Base-by-base conservation (phyloP, 2,113 vertebrate species). In the Lonchura striata region DNA sequence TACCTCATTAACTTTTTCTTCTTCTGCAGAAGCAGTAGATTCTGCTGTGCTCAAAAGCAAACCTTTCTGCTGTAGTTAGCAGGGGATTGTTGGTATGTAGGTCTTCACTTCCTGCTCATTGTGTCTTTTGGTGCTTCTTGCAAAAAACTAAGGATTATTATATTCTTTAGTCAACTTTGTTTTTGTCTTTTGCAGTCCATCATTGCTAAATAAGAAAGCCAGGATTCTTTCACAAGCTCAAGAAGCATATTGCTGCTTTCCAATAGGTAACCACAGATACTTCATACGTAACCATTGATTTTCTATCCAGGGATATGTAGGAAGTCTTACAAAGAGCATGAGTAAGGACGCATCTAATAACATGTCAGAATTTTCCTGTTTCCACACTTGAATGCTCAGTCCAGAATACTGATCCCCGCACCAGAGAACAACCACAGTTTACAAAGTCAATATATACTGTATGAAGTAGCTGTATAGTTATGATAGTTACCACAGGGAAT, bases 221-320 rank as follows among this genome's bases (percentile, higher is more conserved):
- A 89, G 83, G 60, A 59, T 87, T 64, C 82, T 79, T 70, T 72
- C 89, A 88, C 59, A 92, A 70, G 53, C 50, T 82, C 46, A 52
- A 70, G 52, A 86, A 91, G 41, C 44, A 87, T 68, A 77, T 56
- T 56, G 75, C 77, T 89, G 88, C 74, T 96, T 92, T 96, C 86
- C 68, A 88, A 74, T 72, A 72, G 86, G 71, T 69, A 96, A 86
- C 74, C 69, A 87, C 87, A 74, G 70, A 87, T 83, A 79, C 74
- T 93, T 97, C 95, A 93, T 96, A 92, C 3, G 91, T 96, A 97
- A 93, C 93, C 93, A 96, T 92, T 96, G 96, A 95, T 97, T 95
- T 97, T 96, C 94, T 96, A 91, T 81, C 91, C 83, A 96, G 91
- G 86, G 95, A 94, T 92, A 72, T 76, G 87, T 15, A 96, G 87